Evolutionary conservation across 2,113 vertebrate species (phyloP).

Genomic region (Marcusenius ussheri): DNA sequence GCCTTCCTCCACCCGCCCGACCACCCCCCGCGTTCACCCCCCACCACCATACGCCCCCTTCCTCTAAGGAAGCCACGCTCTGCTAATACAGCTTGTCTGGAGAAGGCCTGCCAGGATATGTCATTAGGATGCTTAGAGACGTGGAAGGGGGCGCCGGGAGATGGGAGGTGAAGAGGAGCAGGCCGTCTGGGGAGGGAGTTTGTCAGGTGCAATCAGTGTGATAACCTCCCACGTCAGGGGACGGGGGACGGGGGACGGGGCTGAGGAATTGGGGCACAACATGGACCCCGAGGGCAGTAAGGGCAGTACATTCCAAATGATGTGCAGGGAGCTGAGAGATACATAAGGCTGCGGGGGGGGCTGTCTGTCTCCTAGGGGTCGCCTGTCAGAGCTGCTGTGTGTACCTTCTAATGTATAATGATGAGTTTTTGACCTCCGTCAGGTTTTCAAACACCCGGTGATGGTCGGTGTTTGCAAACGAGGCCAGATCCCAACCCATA

Average conservation of each 20-base stretch:
- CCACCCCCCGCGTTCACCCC: not conserved
- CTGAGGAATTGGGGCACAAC: not conserved
- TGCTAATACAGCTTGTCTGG: conserved; percentile 43
- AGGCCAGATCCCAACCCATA: not conserved
- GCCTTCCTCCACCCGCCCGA: conserved; percentile 1
- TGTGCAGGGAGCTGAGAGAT: not conserved
- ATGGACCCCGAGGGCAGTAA: not conserved
- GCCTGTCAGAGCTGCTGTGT: not conserved
- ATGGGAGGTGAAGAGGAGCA: conserved; percentile 33
- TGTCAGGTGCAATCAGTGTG: conserved; percentile 58
- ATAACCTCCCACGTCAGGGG: conserved; percentile 34
- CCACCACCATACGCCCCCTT: conserved; percentile 28
- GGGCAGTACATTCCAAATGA: not conserved
- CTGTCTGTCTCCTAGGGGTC: not conserved
- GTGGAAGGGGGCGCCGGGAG: conserved; percentile 49
- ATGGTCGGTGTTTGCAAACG: not conserved
- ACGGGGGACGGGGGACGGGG: conserved; percentile 8
- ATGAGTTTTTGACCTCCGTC: conserved; percentile 8
- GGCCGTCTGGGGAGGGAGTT: conserved; percentile 40
- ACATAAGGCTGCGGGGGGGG: not conserved
- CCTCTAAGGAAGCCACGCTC: conserved; percentile 46
- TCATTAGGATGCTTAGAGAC: conserved; percentile 57
- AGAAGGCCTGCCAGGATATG: conserved; percentile 51
- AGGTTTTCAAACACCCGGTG: not conserved
- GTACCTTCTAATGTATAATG: conserved; percentile 6